Evolutionary conservation across 2,888 invertebrate species (phyloP).

Genomic region (Melinopterus prodromus): DNA sequence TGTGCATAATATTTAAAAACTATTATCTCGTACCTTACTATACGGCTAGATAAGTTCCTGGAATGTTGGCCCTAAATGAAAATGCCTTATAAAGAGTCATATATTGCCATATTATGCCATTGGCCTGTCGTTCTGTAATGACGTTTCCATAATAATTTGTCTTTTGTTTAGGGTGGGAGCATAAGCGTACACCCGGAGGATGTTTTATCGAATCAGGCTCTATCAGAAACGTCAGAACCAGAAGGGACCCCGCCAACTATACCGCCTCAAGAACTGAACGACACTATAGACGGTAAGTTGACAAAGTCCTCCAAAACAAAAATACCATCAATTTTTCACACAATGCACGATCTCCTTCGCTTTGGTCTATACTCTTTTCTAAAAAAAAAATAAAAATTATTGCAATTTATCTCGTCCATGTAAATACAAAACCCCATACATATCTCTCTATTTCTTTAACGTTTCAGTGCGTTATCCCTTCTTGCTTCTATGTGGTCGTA

Average conservation of each 20-base stretch:
- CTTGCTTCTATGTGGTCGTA: constrained; percentile 7
- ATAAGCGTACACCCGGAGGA: constrained; percentile 65
- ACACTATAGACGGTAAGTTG: constrained; percentile 79
- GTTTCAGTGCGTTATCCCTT: neutral
- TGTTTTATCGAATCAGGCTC: constrained; percentile 68
- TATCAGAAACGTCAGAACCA: constrained; percentile 68
- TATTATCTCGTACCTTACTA: too few species aligned
- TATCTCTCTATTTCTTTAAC: neutral
- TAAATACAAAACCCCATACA: constrained; percentile 8
- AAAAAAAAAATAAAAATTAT: neutral
- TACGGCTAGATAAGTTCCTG: too few species aligned
- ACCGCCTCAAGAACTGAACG: constrained; percentile 74
- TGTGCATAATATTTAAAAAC: too few species aligned
- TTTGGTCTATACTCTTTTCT: constrained; percentile 5
- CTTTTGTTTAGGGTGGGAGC: constrained; percentile 56
- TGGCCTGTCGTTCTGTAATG: too few species aligned
- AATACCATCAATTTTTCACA: neutral
- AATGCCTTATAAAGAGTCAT: too few species aligned
- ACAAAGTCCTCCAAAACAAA: neutral
- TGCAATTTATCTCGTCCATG: neutral
- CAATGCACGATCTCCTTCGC: neutral
- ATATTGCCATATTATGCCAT: too few species aligned
- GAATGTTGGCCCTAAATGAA: too few species aligned
- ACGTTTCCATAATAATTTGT: neutral
- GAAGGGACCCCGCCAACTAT: constrained; percentile 69